These are phyloP conservation scores for Pomacea canaliculata DNA, from an alignment of 2,888 invertebrate genomes.

Conservation along the genomic window DNA sequence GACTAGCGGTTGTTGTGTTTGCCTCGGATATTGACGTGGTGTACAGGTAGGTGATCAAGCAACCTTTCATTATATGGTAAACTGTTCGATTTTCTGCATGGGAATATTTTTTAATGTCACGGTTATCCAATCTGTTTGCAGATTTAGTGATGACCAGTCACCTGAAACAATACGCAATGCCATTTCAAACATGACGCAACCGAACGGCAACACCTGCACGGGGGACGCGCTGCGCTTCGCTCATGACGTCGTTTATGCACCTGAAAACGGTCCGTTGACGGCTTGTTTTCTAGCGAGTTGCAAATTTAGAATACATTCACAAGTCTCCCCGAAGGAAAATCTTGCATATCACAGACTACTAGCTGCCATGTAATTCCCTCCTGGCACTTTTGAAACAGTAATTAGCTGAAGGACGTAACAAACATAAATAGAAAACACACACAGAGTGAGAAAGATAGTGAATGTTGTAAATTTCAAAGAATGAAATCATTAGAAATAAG, in stretches of 20 bases:
- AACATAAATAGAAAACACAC: too few species aligned
- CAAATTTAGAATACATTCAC: not conserved
- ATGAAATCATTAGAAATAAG: too few species aligned
- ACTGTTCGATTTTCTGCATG: too few species aligned
- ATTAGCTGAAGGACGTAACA: too few species aligned
- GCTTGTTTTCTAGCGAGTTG: not conserved
- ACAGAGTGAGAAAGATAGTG: too few species aligned
- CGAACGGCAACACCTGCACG: conserved; percentile 31
- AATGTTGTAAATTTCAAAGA: too few species aligned
- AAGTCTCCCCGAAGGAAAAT: too few species aligned
- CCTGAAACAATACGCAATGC: conserved; percentile 7
- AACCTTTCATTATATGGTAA: too few species aligned
- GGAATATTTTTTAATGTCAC: too few species aligned
- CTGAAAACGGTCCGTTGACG: conserved; percentile 13
- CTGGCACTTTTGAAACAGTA: too few species aligned
- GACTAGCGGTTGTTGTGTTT: conserved; percentile 29
- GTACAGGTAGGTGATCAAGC: conserved; percentile 1
- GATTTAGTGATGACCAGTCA: conserved; percentile 27
- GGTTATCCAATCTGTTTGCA: not conserved
- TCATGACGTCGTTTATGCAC: conserved; percentile 15
- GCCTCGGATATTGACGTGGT: conserved; percentile 20
- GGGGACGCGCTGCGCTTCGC: conserved; percentile 23
- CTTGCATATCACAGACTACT: too few species aligned
- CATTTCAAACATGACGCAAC: conserved; percentile 22
- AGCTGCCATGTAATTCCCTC: too few species aligned